phyloP scores from a whole-genome alignment of 2,797 vertebrate species.

The Ataeniobius toweri region DNA sequence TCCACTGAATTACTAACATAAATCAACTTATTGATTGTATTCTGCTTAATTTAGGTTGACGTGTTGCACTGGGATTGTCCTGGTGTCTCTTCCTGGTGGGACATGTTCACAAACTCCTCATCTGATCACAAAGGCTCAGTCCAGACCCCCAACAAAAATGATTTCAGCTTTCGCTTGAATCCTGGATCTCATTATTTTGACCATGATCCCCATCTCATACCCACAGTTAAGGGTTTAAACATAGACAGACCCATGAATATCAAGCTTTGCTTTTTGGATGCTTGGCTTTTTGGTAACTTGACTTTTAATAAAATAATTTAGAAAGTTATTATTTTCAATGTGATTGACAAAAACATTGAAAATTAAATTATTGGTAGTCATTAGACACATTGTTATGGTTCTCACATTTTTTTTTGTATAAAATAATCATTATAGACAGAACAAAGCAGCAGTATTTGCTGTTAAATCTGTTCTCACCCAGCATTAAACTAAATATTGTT shows the following conservation, averaged over 20 bases:
- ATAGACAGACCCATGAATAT: background rate
- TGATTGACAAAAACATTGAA: background rate
- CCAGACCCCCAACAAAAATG: background rate
- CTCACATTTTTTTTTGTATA: background rate
- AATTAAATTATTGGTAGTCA: background rate
- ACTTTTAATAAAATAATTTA: background rate
- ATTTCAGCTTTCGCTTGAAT: too few relatives aligned
- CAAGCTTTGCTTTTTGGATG: background rate
- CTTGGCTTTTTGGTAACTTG: background rate
- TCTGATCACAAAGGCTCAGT: background rate
- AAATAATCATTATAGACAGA: background rate
- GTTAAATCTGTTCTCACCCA: constrained; percentile 10
- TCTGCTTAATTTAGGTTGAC: too few relatives aligned
- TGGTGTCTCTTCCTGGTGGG: background rate
- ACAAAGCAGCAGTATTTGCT: background rate
- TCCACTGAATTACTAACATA: too few relatives aligned
- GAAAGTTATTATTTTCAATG: background rate
- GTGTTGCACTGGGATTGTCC: background rate
- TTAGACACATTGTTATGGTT: constrained; percentile 1
- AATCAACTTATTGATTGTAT: too few relatives aligned
- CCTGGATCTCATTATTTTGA: background rate
- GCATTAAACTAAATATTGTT: constrained; percentile 20
- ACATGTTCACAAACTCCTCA: background rate
- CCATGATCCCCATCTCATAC: background rate
- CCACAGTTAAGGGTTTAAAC: background rate